Conservation (phyloP, 2,888 invertebrate genomes). For the Apomyelois bistriatella region DNA sequence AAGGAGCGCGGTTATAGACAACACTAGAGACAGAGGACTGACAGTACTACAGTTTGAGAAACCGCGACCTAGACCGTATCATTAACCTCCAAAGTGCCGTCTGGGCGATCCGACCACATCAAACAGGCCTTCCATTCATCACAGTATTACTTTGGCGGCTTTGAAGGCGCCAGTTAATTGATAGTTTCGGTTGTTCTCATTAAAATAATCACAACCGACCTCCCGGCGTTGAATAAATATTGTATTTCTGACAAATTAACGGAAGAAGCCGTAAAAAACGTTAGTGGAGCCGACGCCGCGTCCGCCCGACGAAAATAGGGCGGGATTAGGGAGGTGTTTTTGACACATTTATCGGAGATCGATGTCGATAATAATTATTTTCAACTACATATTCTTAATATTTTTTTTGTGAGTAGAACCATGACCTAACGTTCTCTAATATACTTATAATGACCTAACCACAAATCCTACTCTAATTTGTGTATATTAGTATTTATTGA, state of each 20-base stretch:
- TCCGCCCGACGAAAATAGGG: slow-evolving; percentile 21
- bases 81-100: slow-evolving; percentile 25
- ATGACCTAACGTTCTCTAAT: too few relatives aligned
- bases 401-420: too few relatives aligned
- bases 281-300: slow-evolving; percentile 30
- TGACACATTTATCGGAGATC: background rate
- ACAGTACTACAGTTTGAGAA: slow-evolving; percentile 1
- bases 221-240: slow-evolving; percentile 65
- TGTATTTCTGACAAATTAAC: slow-evolving; percentile 71
- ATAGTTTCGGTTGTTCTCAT: slow-evolving; percentile 60
- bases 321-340: slow-evolving; percentile 10
- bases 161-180: slow-evolving; percentile 68
- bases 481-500: too few relatives aligned
- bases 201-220: slow-evolving; percentile 52
- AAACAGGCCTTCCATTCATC: slow-evolving; percentile 39
- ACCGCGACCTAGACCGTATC: slow-evolving; percentile 20
- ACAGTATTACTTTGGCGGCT: slow-evolving; percentile 39
- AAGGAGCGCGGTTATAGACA: too few relatives aligned
- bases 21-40: too few relatives aligned
- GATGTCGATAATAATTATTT: slow-evolving; percentile 1
- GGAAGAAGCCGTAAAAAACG: slow-evolving; percentile 50
- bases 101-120: slow-evolving; percentile 31
- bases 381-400: too few relatives aligned
- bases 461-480: too few relatives aligned
- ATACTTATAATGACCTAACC: too few relatives aligned